phyloP scores from a whole-genome alignment of 1,140 invertebrate genomes.

The Papilio polytes region DNA sequence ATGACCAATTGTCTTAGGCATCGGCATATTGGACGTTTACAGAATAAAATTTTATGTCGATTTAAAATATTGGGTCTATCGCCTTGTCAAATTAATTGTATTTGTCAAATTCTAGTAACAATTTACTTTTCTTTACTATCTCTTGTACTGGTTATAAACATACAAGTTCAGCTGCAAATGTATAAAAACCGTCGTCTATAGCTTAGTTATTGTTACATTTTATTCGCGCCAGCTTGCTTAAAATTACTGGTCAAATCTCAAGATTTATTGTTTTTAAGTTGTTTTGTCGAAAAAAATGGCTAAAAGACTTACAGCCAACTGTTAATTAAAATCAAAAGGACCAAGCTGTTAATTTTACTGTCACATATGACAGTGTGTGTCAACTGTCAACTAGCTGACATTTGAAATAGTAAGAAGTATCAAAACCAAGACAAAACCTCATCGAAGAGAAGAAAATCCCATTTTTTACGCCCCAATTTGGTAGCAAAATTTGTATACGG shows the following conservation, averaged over 20 bases:
- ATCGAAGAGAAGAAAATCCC: not conserved
- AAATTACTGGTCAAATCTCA: too few relatives aligned
- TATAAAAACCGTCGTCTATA: not conserved
- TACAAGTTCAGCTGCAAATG: not conserved
- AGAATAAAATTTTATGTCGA: not conserved
- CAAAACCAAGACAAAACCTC: not conserved
- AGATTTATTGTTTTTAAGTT: not conserved
- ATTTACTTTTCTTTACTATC: too few relatives aligned
- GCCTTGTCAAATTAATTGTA: not conserved
- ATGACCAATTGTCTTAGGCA: slow-evolving; percentile 65
- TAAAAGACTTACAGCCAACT: not conserved
- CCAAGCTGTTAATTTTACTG: not conserved
- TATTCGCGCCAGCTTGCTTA: too few relatives aligned
- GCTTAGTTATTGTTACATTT: not conserved
- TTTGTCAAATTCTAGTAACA: too few relatives aligned
- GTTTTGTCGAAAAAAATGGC: not conserved
- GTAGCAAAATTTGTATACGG: not conserved
- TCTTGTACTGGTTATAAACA: not conserved
- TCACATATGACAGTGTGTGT: not conserved
- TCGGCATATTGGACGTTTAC: slow-evolving; percentile 51
- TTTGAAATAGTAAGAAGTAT: slow-evolving; percentile 4
- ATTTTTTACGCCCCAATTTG: not conserved
- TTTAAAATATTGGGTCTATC: not conserved
- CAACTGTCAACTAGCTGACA: not conserved
- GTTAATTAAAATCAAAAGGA: not conserved